These are phyloP conservation scores for Cladorhizidae sp. DNA, from an alignment of 37 sponge, comb jelly and placozoan species.

Conservation along the genomic window DNA sequence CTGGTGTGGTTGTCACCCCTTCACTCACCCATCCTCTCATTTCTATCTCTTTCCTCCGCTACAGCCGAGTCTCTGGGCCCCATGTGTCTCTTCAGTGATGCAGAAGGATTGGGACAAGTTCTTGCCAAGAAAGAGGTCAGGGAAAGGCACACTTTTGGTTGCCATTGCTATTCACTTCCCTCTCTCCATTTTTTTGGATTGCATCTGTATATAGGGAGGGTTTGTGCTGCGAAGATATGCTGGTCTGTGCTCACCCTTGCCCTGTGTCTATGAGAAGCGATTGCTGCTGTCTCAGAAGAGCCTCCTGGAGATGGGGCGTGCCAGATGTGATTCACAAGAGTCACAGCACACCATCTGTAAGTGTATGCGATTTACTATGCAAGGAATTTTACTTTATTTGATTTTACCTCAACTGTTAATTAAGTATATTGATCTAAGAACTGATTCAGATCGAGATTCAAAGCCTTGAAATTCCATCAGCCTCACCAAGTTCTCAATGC, in stretches of 20 bases:
- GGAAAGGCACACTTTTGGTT: neutral
- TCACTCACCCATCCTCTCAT: too few species aligned
- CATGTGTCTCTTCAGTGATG: slow-evolving; percentile 62
- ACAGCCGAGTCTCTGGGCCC: slow-evolving; percentile 67
- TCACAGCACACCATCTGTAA: slow-evolving; percentile 55
- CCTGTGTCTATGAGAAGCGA: slow-evolving; percentile 44
- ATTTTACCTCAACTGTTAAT: too few species aligned
- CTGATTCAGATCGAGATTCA: too few species aligned
- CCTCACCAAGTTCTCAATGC: too few species aligned
- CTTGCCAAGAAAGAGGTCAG: slow-evolving; percentile 69
- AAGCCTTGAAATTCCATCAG: too few species aligned
- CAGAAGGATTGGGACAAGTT: slow-evolving; percentile 58
- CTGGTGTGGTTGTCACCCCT: too few species aligned
- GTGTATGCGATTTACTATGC: too few species aligned
- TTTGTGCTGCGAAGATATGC: slow-evolving; percentile 58
- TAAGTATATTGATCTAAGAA: too few species aligned
- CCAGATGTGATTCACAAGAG: slow-evolving; percentile 43
- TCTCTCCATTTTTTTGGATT: neutral
- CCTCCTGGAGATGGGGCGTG: slow-evolving; percentile 47
- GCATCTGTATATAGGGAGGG: slow-evolving; percentile 53
- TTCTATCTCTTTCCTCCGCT: neutral
- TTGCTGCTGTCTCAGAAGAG: slow-evolving; percentile 74
- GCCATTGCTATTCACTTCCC: neutral
- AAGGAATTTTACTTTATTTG: too few species aligned
- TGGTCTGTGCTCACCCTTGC: slow-evolving; percentile 45